Percentiles rank a stretch among this genome's conserved stretches.
Evolutionary conservation across 1,140 invertebrate species (phyloP).

Genomic region (Lasioglossum albipes): DNA sequence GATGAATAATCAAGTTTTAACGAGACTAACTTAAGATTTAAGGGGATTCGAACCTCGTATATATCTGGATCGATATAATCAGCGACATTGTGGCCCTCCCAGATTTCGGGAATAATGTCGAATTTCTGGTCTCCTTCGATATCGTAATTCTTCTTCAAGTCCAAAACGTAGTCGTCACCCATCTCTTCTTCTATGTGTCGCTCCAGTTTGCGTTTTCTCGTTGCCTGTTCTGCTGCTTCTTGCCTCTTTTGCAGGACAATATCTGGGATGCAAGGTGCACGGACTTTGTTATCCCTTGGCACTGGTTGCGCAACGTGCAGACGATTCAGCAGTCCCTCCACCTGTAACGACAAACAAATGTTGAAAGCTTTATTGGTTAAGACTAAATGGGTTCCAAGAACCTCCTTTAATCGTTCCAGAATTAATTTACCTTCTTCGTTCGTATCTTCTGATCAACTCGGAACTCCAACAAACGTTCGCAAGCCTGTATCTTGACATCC

Average conservation of each 20-base stretch:
- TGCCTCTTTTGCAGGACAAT: slow-evolving; percentile 83
- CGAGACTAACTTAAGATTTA: no score
- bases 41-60: slow-evolving; percentile 83
- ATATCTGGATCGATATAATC: slow-evolving; percentile 99
- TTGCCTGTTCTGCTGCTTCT: slow-evolving; percentile 79
- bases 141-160: slow-evolving; percentile 98
- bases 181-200: slow-evolving; percentile 95
- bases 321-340: slow-evolving; percentile 93
- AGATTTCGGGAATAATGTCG: slow-evolving; percentile 98
- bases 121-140: slow-evolving; percentile 95
- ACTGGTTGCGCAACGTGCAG: slow-evolving; percentile 94
- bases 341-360: slow-evolving; percentile 68
- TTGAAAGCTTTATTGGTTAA: background rate
- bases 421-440: slow-evolving; percentile 87
- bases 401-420: no score
- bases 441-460: slow-evolving; percentile 96
- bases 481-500: slow-evolving; percentile 96
- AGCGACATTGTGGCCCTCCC: slow-evolving; percentile 98
- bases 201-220: slow-evolving; percentile 90
- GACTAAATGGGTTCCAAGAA: no score
- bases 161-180: slow-evolving; percentile 97
- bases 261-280: slow-evolving; percentile 90
- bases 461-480: slow-evolving; percentile 93
- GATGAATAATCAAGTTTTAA: background rate
- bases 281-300: slow-evolving; percentile 89